Evolutionary conservation across 1,140 invertebrate species (phyloP).

Genomic region (Bemisia tabaci): DNA sequence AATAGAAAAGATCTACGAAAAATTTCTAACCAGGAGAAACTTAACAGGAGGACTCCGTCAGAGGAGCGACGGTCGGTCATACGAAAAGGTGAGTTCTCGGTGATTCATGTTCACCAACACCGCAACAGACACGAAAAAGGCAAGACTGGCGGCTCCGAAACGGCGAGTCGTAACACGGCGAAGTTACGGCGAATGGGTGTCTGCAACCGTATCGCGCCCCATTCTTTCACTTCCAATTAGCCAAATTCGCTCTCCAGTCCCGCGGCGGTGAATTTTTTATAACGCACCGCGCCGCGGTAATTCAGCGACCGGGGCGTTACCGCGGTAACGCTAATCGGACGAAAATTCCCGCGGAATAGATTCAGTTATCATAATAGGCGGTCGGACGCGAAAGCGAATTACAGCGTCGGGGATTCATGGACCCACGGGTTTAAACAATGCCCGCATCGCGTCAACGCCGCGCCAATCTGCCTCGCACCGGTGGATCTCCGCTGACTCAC

Average conservation of each 20-base stretch:
- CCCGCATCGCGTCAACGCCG: background rate
- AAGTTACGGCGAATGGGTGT: background rate
- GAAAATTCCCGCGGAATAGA: background rate
- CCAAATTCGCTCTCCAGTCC: background rate
- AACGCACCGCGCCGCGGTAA: too few relatives aligned
- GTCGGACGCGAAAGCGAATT: background rate
- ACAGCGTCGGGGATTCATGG: background rate
- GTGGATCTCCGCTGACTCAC: too few relatives aligned
- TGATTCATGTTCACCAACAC: too few relatives aligned
- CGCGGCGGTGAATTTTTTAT: background rate
- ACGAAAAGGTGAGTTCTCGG: too few relatives aligned
- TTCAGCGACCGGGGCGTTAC: too few relatives aligned
- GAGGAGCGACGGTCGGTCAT: too few relatives aligned
- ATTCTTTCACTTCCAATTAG: background rate
- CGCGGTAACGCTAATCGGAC: constrained; percentile 3
- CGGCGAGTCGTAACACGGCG: background rate
- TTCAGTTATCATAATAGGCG: background rate
- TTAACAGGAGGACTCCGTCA: too few relatives aligned
- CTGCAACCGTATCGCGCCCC: background rate
- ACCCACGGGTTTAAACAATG: background rate
- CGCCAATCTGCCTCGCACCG: background rate
- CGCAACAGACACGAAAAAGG: too few relatives aligned
- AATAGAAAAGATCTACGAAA: too few relatives aligned
- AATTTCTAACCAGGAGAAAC: too few relatives aligned
- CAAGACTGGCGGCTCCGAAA: background rate